Evolutionary conservation across 1,140 invertebrate genomes (phyloP).

Genomic region (Drosophila tropicalis): DNA sequence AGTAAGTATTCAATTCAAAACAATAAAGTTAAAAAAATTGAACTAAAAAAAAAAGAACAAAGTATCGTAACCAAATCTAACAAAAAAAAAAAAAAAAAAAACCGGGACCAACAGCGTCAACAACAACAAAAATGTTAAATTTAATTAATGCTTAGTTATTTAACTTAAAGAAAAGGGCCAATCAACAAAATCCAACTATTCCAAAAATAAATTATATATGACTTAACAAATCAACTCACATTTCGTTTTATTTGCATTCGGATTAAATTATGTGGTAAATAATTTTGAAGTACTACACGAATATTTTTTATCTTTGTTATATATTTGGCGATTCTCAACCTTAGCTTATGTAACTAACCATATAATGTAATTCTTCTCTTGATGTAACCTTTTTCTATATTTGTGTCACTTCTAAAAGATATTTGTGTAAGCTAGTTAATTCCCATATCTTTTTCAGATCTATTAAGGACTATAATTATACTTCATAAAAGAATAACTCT

Average conservation of each 20-base stretch:
- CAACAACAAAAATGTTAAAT: slow-evolving; percentile 8
- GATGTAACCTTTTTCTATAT: too few species aligned
- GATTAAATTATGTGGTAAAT: background rate
- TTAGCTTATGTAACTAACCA: too few species aligned
- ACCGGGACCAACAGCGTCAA: background rate
- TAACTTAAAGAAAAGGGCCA: background rate
- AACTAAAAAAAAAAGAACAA: slow-evolving; percentile 31
- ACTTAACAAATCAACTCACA: slow-evolving; percentile 7
- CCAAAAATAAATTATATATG: slow-evolving; percentile 45
- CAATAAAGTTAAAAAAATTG: slow-evolving; percentile 40
- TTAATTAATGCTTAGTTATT: slow-evolving; percentile 6
- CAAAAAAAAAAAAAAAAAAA: background rate
- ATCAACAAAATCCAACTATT: slow-evolving; percentile 18
- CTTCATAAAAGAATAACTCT: too few species aligned
- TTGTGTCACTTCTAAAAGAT: too few species aligned
- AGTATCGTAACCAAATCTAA: slow-evolving; percentile 6
- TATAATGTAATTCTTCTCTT: too few species aligned
- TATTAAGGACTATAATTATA: too few species aligned
- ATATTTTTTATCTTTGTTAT: too few species aligned
- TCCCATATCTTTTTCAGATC: too few species aligned
- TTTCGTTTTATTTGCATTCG: background rate
- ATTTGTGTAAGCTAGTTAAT: too few species aligned
- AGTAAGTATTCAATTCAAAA: slow-evolving; percentile 66
- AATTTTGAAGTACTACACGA: background rate
- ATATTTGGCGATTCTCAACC: too few species aligned